phyloP scores from a whole-genome alignment of 2,888 invertebrate species.

The Lasius platythorax region DNA sequence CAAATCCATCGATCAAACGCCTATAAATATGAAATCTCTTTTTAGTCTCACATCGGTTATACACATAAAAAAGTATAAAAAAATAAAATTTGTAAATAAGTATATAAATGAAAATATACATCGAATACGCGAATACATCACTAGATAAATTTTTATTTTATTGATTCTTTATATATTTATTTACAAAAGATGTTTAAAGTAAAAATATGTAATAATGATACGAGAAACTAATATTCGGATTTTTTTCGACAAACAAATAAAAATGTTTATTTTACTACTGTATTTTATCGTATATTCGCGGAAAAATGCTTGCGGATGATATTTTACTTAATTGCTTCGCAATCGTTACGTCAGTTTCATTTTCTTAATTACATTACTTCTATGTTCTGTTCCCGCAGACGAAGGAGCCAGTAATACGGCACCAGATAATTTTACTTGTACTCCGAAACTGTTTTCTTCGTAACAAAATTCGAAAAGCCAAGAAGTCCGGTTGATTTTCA shows the following conservation, averaged over 20 bases:
- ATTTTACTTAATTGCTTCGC: background rate
- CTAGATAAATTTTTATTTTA: background rate
- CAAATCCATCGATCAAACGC: slow-evolving; percentile 13
- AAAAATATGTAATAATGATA: background rate
- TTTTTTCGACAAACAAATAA: background rate
- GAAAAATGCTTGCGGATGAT: background rate
- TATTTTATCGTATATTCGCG: background rate
- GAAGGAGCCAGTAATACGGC: background rate
- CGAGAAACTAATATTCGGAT: background rate
- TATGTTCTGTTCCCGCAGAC: background rate
- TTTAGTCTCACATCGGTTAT: background rate
- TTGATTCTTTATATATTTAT: slow-evolving; percentile 12
- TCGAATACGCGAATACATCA: background rate
- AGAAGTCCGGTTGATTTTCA: slow-evolving; percentile 37
- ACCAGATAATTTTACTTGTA: slow-evolving; percentile 34
- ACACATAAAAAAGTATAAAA: background rate
- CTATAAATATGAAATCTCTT: background rate
- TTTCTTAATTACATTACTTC: slow-evolving; percentile 48
- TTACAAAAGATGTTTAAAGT: background rate
- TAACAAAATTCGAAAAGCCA: slow-evolving; percentile 47
- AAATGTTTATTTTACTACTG: background rate
- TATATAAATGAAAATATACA: background rate
- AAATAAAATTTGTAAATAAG: background rate
- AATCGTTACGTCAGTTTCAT: slow-evolving; percentile 5
- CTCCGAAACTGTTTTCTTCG: slow-evolving; percentile 28